These are phyloP conservation scores for Hippotragus niger DNA, from an alignment of 2,113 vertebrate species.

Conservation along the genomic window DNA sequence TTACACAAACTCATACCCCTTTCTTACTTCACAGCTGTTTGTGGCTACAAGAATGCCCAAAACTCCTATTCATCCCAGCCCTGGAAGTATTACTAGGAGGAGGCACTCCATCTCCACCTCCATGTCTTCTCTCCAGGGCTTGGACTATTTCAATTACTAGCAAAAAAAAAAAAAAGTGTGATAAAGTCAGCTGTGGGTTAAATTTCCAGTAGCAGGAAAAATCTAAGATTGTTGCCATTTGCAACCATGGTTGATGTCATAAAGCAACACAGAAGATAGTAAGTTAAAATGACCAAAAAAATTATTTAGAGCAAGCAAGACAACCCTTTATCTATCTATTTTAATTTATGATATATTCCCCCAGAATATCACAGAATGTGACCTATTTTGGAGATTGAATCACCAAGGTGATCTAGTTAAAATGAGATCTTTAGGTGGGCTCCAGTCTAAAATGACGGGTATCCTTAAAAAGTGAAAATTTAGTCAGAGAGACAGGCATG, in stretches of 20 bases:
- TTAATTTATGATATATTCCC: not conserved
- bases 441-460: not conserved
- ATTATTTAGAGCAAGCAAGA: not conserved
- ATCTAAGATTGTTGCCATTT: not conserved
- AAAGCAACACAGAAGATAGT: not conserved
- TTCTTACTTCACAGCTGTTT: not conserved
- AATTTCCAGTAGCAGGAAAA: not conserved
- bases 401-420: not conserved
- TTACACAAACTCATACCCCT: not conserved
- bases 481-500: not conserved
- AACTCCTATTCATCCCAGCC: not conserved
- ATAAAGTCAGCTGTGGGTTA: not conserved
- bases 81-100: not conserved
- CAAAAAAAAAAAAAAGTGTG: not conserved
- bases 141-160: not conserved
- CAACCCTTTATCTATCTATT: not conserved
- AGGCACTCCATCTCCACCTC: not conserved
- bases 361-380: not conserved
- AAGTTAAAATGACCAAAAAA: not conserved
- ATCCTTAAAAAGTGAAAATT: not conserved
- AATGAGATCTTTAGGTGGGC: not conserved
- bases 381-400: not conserved
- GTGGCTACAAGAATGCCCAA: not conserved
- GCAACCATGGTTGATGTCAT: not conserved
- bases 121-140: not conserved